A percentile compares a stretch with the other conserved stretches of the same genome.
Conservation (phyloP, 2,888 invertebrate species). For the Homarus gammarus region DNA sequence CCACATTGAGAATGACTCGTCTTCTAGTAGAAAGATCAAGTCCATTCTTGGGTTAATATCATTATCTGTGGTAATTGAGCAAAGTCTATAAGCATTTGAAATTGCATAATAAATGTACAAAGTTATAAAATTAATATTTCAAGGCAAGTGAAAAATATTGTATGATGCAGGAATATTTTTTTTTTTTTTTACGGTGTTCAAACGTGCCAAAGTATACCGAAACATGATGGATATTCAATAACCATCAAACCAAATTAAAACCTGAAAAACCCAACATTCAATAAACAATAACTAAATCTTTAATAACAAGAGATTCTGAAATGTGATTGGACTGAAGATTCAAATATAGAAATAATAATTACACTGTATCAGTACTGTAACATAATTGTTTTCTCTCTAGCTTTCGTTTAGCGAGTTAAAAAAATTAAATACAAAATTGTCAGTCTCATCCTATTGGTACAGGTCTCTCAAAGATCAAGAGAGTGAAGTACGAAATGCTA, state of each 20-base stretch:
- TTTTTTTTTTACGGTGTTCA: too few relatives aligned
- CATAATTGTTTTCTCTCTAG: not conserved
- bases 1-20: too few relatives aligned
- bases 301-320: not conserved
- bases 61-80: not conserved
- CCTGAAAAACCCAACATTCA: not conserved
- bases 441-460: not conserved
- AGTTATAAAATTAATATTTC: not conserved
- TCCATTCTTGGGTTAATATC: not conserved
- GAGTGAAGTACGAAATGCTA: not conserved
- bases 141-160: not conserved
- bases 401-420: not conserved
- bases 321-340: not conserved
- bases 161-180: too few relatives aligned
- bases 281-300: not conserved
- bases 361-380: too few relatives aligned
- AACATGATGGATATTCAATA: too few relatives aligned
- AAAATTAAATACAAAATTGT: not conserved
- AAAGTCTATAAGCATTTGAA: constrained; percentile 1
- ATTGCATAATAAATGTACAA: constrained; percentile 2
- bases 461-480: not conserved
- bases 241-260: not conserved
- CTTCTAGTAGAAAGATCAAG: not conserved
- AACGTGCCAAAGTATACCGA: too few relatives aligned
- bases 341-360: not conserved